Percentiles rank a stretch among this genome's conserved stretches.
Conservation (phyloP, 23 tunicate genomes). For the Diplosoma virens region DNA sequence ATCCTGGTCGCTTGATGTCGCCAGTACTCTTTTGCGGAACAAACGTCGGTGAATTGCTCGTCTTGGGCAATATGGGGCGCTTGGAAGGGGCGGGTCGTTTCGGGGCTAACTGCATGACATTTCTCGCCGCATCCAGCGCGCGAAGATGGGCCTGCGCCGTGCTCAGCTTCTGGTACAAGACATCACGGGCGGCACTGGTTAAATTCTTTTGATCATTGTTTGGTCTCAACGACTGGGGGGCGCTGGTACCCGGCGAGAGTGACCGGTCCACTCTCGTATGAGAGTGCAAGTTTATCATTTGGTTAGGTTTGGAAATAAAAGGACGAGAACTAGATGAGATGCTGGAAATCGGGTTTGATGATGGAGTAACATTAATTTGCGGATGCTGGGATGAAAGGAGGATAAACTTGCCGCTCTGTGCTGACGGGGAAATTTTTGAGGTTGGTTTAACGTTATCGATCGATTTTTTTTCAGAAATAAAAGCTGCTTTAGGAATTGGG, state of each 20-base stretch:
- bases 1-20: no score
- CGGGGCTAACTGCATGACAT: constrained; percentile 10
- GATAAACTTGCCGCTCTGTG: constrained; percentile 14
- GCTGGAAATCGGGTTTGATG: neutral
- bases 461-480: neutral
- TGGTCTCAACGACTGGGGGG: no score
- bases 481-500: neutral
- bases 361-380: no score
- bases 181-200: neutral
- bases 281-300: no score
- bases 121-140: constrained; percentile 54
- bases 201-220: neutral
- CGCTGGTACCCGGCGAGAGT: no score
- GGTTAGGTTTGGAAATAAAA: no score
- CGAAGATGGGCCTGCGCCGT: constrained; percentile 50
- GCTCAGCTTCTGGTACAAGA: no score
- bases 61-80: constrained; percentile 52
- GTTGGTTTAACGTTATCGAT: no score
- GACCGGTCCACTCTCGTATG: no score
- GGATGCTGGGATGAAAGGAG: constrained; percentile 20
- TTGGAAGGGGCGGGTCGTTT: constrained; percentile 12
- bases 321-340: no score
- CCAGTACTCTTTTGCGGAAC: no score
- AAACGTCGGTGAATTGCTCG: neutral
- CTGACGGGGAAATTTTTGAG: no score